These are phyloP conservation scores for Penaeus vannamei DNA, from an alignment of 1,140 invertebrate genomes.

Conservation along the genomic window DNA sequence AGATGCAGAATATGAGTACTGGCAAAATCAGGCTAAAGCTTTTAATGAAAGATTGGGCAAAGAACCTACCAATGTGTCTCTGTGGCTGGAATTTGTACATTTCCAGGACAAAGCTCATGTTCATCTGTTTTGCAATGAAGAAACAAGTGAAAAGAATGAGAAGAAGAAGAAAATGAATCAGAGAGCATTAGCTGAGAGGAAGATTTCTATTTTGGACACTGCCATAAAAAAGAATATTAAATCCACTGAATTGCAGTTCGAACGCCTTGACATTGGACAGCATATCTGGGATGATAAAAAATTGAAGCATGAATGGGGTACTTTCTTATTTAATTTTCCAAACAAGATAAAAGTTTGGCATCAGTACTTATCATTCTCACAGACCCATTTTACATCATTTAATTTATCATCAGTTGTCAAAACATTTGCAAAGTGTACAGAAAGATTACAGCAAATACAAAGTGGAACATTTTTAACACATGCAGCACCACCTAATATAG, in stretches of 20 bases:
- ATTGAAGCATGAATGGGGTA: slow-evolving; percentile 72
- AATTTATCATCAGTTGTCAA: slow-evolving; percentile 70
- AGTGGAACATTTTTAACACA: slow-evolving; percentile 70
- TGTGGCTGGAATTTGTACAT: slow-evolving; percentile 74
- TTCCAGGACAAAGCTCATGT: slow-evolving; percentile 72
- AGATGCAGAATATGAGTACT: slow-evolving; percentile 56
- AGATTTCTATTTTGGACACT: slow-evolving; percentile 73
- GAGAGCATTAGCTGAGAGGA: slow-evolving; percentile 72
- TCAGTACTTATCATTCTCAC: slow-evolving; percentile 72
- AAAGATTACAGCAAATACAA: slow-evolving; percentile 69
- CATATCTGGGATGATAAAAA: slow-evolving; percentile 71
- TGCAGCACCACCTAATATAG: slow-evolving; percentile 67
- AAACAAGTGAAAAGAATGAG: slow-evolving; percentile 49
- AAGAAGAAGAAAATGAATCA: slow-evolving; percentile 57
- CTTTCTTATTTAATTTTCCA: slow-evolving; percentile 73
- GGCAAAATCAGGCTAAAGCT: slow-evolving; percentile 69
- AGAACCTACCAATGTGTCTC: slow-evolving; percentile 71
- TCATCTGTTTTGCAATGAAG: slow-evolving; percentile 58
- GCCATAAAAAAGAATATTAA: slow-evolving; percentile 73
- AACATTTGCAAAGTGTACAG: slow-evolving; percentile 72
- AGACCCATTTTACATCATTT: slow-evolving; percentile 71
- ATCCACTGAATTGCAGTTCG: slow-evolving; percentile 71
- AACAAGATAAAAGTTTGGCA: slow-evolving; percentile 72
- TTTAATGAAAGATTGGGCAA: slow-evolving; percentile 72
- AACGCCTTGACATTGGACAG: slow-evolving; percentile 71